A percentile compares a stretch with the other conserved stretches of the same genome.
Conservation (phyloP, 2,888 invertebrate species). For the Elysia crispata region DNA sequence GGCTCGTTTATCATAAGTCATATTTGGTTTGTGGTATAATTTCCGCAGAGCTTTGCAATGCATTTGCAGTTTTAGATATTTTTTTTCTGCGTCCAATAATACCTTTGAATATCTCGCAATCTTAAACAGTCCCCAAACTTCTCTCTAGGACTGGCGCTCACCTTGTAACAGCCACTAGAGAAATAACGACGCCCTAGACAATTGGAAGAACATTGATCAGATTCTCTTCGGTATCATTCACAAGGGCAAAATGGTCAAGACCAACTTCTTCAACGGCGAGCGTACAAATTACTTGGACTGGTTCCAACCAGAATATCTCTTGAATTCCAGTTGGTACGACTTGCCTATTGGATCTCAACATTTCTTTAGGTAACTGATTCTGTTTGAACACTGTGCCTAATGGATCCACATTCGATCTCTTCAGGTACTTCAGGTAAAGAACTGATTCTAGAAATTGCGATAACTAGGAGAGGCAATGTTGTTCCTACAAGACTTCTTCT, state of each 20-base stretch:
- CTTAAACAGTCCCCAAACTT: too few relatives aligned
- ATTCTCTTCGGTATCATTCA: constrained; percentile 28
- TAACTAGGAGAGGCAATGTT: too few relatives aligned
- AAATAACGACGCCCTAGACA: constrained; percentile 16
- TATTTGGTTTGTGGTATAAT: too few relatives aligned
- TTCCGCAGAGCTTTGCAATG: too few relatives aligned
- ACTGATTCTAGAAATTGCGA: too few relatives aligned
- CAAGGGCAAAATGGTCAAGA: background rate
- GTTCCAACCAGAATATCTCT: constrained; percentile 20
- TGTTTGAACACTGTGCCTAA: too few relatives aligned
- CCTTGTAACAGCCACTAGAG: constrained; percentile 5
- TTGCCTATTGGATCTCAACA: constrained; percentile 11
- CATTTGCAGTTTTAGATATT: too few relatives aligned
- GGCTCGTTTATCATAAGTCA: too few relatives aligned
- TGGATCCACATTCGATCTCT: background rate
- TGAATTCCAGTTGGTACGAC: constrained; percentile 39
- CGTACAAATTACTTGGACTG: constrained; percentile 36
- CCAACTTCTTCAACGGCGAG: constrained; percentile 18
- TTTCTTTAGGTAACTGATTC: constrained; percentile 20
- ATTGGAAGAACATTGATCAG: constrained; percentile 1
- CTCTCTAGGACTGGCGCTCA: background rate
- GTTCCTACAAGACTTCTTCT: too few relatives aligned
- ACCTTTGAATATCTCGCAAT: too few relatives aligned
- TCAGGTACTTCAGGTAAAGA: too few relatives aligned
- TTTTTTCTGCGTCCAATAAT: too few relatives aligned